Evolutionary conservation across 2,113 vertebrate genomes (phyloP).

Genomic region (Colistium nudipinnis): DNA sequence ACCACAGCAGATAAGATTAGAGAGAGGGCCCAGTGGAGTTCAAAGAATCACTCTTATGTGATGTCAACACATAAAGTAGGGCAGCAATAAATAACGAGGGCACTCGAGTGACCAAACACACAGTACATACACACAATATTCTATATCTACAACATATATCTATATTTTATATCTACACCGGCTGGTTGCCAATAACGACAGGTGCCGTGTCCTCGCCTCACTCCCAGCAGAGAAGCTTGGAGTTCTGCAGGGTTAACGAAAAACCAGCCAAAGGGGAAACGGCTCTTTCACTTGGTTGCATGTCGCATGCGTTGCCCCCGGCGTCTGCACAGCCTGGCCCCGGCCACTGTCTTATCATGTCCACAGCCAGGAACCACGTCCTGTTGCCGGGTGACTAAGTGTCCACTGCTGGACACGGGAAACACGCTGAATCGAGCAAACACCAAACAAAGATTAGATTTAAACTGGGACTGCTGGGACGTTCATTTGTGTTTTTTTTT

Average conservation of each 20-base stretch:
- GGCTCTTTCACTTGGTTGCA: slow-evolving; percentile 23
- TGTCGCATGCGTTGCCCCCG: slow-evolving; percentile 36
- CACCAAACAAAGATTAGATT: slow-evolving; percentile 46
- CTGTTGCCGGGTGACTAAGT: slow-evolving; percentile 71
- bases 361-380: slow-evolving; percentile 27
- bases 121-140: too few species aligned
- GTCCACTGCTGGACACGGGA: slow-evolving; percentile 21
- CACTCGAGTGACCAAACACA: neutral
- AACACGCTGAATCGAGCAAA: slow-evolving; percentile 6
- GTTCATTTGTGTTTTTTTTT: slow-evolving; percentile 3
- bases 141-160: too few species aligned
- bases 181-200: slow-evolving; percentile 25
- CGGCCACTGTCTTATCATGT: slow-evolving; percentile 23
- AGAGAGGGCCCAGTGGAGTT: slow-evolving; percentile 4
- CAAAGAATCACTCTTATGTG: slow-evolving; percentile 1
- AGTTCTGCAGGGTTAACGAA: slow-evolving; percentile 43
- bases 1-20: slow-evolving; percentile 40
- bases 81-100: neutral
- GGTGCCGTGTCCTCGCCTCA: slow-evolving; percentile 7
- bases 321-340: slow-evolving; percentile 31
- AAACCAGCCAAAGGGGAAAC: slow-evolving; percentile 38
- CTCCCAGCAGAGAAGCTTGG: slow-evolving; percentile 5
- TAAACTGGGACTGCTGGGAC: neutral
- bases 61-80: slow-evolving; percentile 4
- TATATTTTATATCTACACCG: too few species aligned